Conservation (phyloP, 2,888 invertebrate species). For the Orthonevra nobilis region DNA sequence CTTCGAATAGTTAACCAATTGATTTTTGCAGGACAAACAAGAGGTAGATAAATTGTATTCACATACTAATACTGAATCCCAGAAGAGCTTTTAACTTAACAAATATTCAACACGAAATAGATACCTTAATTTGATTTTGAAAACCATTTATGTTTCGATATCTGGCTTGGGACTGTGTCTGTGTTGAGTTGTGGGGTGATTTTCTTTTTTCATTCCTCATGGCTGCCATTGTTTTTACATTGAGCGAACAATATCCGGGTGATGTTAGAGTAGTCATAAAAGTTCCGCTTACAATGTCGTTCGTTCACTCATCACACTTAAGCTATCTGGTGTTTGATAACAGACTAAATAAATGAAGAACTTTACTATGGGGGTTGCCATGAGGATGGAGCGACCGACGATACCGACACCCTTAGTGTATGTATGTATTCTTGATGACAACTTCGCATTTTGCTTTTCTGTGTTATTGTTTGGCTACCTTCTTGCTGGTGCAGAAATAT, state of each 20-base stretch:
- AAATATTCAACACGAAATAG: conserved; percentile 55
- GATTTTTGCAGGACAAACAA: too few species aligned
- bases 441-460: conserved; percentile 14
- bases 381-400: too few species aligned
- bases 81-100: conserved; percentile 42
- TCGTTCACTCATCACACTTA: conserved; percentile 31
- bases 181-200: too few species aligned
- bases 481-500: conserved; percentile 23
- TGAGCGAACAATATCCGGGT: conserved; percentile 13
- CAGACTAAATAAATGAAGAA: conserved; percentile 26
- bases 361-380: neutral
- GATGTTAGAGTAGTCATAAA: conserved; percentile 38
- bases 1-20: neutral
- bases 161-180: conserved; percentile 26
- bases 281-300: conserved; percentile 38
- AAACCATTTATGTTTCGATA: conserved; percentile 46
- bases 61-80: neutral
- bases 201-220: neutral
- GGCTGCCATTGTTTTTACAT: conserved; percentile 35
- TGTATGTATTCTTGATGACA: conserved; percentile 37
- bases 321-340: conserved; percentile 33
- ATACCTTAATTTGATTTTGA: conserved; percentile 58
- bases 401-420: conserved; percentile 4
- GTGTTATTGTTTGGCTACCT: conserved; percentile 21
- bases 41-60: neutral